Conservation (phyloP, 2,888 invertebrate species). For the Plemyria rubiginata region DNA sequence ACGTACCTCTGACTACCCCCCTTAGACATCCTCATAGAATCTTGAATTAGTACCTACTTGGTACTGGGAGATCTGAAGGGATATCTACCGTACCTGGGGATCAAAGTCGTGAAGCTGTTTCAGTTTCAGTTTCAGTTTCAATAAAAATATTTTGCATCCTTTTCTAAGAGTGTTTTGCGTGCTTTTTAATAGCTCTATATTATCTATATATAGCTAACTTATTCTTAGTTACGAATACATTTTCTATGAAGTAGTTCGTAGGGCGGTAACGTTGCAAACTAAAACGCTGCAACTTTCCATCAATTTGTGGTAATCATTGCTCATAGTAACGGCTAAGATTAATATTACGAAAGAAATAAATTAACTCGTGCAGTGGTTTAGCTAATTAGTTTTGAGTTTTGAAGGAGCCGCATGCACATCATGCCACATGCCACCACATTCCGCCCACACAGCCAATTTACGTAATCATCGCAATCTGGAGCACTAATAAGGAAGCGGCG, state of each 20-base stretch:
- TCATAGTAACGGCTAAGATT: not conserved
- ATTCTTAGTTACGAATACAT: not conserved
- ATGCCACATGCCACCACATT: conserved; percentile 33
- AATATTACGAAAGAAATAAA: conserved; percentile 1
- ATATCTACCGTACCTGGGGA: no score
- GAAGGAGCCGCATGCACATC: conserved; percentile 24
- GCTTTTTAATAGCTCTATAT: no score
- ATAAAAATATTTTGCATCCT: no score
- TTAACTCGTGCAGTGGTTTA: conserved; percentile 3
- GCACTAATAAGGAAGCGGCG: conserved; percentile 66
- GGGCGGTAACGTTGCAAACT: not conserved
- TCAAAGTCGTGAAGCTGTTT: no score
- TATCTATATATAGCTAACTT: no score
- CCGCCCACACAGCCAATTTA: conserved; percentile 39
- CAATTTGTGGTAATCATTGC: not conserved
- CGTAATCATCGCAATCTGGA: conserved; percentile 53
- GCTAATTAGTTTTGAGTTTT: conserved; percentile 22
- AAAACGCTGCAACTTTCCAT: not conserved
- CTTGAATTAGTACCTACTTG: no score
- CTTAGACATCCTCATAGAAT: no score
- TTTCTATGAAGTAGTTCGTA: not conserved
- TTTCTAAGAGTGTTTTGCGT: no score
- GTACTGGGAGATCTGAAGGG: no score
- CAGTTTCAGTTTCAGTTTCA: no score
- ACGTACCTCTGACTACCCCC: no score